These are phyloP conservation scores for Sciurus vulgaris DNA, from an alignment of 2,797 vertebrate genomes.

Conservation along the genomic window DNA sequence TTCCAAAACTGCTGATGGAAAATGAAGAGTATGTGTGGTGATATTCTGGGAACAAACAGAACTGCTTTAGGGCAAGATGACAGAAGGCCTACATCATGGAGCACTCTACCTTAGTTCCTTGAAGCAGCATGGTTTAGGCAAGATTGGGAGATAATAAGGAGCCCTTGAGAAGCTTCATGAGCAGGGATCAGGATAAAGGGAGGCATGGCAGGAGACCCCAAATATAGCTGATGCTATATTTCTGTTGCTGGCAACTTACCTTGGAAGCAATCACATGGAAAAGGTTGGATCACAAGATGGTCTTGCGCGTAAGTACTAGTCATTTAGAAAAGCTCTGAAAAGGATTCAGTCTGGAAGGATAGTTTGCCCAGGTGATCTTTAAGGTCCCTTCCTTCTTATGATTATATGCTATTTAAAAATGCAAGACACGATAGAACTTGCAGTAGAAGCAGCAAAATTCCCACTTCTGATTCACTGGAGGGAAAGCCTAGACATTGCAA, in stretches of 20 bases:
- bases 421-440: background rate
- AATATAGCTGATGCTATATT: background rate
- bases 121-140: background rate
- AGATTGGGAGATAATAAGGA: background rate
- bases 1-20: background rate
- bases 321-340: background rate
- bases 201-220: background rate
- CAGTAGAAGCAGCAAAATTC: background rate
- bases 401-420: background rate
- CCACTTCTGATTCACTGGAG: background rate
- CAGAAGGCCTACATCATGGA: background rate
- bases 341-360: background rate
- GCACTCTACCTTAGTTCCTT: background rate
- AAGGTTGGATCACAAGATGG: background rate
- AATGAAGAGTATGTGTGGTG: background rate
- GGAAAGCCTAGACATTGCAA: background rate
- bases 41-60: background rate
- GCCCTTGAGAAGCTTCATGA: background rate
- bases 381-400: background rate
- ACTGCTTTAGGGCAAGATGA: background rate
- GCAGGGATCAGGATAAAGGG: background rate
- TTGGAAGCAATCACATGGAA: background rate
- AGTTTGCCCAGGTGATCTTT: background rate
- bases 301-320: background rate
- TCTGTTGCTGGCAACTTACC: background rate